Percentiles rank a stretch among this genome's conserved stretches.
Evolutionary conservation across 2,797 vertebrate genomes (phyloP).

Genomic region (Tauraco hartlaubi): DNA sequence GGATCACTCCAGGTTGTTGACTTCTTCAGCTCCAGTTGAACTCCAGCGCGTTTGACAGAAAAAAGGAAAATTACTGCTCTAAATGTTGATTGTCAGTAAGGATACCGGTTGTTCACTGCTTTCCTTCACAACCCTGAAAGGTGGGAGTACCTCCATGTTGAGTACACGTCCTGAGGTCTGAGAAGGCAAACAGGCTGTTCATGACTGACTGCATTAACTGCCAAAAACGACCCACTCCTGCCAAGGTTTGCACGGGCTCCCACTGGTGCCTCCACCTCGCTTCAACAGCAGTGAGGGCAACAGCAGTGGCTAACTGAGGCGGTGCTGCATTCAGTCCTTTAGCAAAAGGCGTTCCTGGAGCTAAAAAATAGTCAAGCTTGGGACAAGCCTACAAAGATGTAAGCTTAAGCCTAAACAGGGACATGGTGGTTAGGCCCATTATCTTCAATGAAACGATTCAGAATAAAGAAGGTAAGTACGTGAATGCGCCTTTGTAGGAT

Average conservation of each 20-base stretch:
- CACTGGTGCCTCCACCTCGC: not conserved
- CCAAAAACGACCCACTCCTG: not conserved
- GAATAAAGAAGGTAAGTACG: not conserved
- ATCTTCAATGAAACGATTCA: not conserved
- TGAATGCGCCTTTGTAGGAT: not conserved
- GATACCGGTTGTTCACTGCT: not conserved
- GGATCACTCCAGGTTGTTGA: not conserved
- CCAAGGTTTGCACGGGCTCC: not conserved
- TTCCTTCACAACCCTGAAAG: not conserved
- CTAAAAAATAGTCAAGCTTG: not conserved
- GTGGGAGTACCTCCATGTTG: not conserved
- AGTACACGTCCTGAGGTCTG: accelerated
- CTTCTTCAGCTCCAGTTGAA: not conserved
- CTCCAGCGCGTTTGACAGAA: not conserved
- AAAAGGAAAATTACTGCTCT: not conserved
- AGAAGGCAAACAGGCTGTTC: not conserved
- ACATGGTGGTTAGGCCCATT: not conserved
- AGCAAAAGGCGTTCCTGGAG: not conserved
- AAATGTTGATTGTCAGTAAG: not conserved
- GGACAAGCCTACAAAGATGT: not conserved
- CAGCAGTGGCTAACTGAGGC: not conserved
- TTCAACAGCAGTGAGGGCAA: not conserved
- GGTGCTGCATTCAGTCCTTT: not conserved
- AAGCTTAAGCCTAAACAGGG: not conserved
- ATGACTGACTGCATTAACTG: not conserved